A percentile compares a stretch with the other conserved stretches of the same genome.
These are phyloP conservation scores for Orbicella faveolata DNA, from an alignment of 64 coral and sea anemone genomes.

Conservation along the genomic window DNA sequence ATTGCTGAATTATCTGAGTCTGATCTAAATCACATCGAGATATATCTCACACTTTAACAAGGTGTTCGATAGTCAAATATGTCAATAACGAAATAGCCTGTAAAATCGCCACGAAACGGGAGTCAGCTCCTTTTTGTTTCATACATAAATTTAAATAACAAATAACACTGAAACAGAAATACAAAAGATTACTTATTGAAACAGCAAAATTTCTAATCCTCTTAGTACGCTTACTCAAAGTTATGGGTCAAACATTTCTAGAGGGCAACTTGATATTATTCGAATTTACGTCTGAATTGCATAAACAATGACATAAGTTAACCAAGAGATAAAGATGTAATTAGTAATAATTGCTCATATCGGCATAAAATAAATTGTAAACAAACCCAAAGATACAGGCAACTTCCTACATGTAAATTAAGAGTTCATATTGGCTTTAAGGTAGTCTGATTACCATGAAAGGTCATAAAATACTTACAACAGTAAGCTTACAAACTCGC, in stretches of 20 bases:
- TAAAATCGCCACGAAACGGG: not conserved
- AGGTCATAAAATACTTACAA: not conserved
- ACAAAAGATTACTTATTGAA: not conserved
- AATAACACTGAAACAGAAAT: not conserved
- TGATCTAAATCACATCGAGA: not conserved
- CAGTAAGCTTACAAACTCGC: too few species aligned
- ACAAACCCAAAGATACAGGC: not conserved
- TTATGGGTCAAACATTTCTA: not conserved
- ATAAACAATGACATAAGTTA: not conserved
- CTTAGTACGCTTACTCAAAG: not conserved
- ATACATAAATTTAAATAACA: not conserved
- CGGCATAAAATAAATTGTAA: not conserved
- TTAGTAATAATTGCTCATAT: not conserved
- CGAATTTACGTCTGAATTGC: slow-evolving; percentile 1
- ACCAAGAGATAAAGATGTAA: not conserved
- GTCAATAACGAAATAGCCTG: not conserved
- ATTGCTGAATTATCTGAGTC: not conserved
- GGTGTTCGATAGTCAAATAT: not conserved
- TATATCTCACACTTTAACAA: not conserved
- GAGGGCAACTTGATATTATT: not conserved
- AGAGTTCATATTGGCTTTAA: not conserved
- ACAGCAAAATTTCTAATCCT: not conserved
- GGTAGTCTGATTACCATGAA: not conserved
- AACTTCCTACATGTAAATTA: not conserved
- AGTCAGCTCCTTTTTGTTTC: not conserved